Conservation (phyloP, 2,888 invertebrate genomes). For the Brachypalpus laphriformis region DNA sequence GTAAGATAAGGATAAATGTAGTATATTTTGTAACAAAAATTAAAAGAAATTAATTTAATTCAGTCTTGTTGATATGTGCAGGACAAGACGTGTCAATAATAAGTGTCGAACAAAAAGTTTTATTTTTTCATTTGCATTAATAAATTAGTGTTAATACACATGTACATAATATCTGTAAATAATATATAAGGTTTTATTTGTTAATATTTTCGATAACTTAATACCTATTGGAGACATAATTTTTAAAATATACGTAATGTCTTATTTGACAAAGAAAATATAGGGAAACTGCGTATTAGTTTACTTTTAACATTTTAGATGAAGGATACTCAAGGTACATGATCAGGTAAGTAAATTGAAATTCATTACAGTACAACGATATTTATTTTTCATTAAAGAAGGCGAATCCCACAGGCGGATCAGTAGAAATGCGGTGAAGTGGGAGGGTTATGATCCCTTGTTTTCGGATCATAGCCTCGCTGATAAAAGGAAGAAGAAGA, state of each 20-base stretch:
- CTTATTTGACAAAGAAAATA: slow-evolving; percentile 13
- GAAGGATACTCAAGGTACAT: too few relatives aligned
- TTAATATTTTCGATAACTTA: slow-evolving; percentile 1
- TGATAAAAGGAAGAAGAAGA: too few relatives aligned
- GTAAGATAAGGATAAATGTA: background rate
- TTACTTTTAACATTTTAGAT: too few relatives aligned
- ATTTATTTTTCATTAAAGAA: too few relatives aligned
- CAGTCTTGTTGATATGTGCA: background rate
- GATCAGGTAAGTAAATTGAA: too few relatives aligned
- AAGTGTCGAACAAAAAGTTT: background rate
- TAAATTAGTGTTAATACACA: background rate
- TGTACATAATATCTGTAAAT: slow-evolving; percentile 19
- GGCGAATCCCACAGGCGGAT: too few relatives aligned
- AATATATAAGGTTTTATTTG: background rate
- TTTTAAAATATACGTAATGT: slow-evolving; percentile 28
- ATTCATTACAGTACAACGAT: too few relatives aligned
- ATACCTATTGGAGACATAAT: background rate
- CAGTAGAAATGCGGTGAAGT: too few relatives aligned
- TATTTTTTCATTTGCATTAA: slow-evolving; percentile 12
- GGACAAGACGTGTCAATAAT: background rate
- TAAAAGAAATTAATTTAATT: background rate
- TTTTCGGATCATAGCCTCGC: too few relatives aligned
- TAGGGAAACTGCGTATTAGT: too few relatives aligned
- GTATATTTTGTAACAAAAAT: background rate
- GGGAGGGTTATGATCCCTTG: too few relatives aligned